These are phyloP conservation scores for Casuarius casuarius DNA, from an alignment of 2,113 vertebrate species.

Conservation along the genomic window DNA sequence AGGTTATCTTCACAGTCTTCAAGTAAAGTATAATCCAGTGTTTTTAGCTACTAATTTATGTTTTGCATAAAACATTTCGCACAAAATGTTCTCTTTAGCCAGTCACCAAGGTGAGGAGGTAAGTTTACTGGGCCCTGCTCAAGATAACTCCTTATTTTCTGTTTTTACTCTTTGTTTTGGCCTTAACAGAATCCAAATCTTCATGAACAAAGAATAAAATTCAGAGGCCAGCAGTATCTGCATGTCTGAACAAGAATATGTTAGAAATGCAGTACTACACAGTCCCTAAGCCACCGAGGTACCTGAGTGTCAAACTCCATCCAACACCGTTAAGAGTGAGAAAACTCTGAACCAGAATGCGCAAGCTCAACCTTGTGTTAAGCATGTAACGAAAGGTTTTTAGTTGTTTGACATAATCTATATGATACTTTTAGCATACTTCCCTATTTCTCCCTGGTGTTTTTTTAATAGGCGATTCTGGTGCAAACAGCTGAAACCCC, in stretches of 20 bases:
- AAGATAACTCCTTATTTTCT: neutral
- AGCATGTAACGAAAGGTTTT: neutral
- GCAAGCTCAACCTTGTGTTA: neutral
- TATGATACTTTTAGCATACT: too few species aligned
- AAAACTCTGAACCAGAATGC: neutral
- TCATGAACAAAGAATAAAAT: neutral
- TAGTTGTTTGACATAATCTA: neutral
- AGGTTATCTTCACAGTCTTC: neutral
- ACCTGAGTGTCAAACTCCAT: neutral
- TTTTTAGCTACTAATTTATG: neutral
- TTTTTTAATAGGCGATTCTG: neutral
- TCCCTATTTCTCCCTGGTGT: neutral
- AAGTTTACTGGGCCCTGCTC: neutral
- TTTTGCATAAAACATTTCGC: too few species aligned
- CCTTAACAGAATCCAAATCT: neutral
- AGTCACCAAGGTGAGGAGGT: fast-evolving
- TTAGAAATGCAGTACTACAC: fast-evolving
- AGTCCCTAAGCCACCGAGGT: neutral
- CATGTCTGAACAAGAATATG: fast-evolving
- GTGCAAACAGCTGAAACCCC: neutral
- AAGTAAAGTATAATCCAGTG: neutral
- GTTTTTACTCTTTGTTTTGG: neutral
- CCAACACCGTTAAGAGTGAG: fast-evolving
- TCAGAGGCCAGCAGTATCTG: fast-evolving
- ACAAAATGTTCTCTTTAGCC: fast-evolving